These are phyloP conservation scores for Microlaimidae sp. DNA, from an alignment of 2,888 invertebrate species.

Conservation along the genomic window DNA sequence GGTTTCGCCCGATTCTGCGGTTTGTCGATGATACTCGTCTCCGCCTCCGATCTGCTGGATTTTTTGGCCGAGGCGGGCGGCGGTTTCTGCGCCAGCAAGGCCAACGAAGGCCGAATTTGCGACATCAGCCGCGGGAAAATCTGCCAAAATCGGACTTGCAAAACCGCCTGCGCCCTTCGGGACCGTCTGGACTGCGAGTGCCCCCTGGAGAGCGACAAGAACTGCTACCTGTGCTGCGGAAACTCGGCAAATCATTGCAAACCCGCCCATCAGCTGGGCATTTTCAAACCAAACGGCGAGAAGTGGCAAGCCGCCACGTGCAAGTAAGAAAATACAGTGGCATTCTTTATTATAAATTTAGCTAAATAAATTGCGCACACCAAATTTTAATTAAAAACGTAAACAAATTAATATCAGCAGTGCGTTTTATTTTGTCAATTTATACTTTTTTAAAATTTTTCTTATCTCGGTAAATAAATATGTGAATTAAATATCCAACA, in stretches of 20 bases:
- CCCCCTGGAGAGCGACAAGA: slow-evolving; percentile 32
- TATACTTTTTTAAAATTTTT: no score
- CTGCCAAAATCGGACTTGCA: background rate
- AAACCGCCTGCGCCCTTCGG: slow-evolving; percentile 23
- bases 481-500: no score
- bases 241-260: slow-evolving; percentile 25
- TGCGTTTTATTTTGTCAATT: no score
- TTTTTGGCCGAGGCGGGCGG: no score
- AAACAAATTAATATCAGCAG: no score
- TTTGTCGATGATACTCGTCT: no score
- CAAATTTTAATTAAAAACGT: no score
- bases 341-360: no score
- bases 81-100: background rate
- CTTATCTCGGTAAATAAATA: no score
- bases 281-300: slow-evolving; percentile 31
- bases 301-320: slow-evolving; percentile 34
- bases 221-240: slow-evolving; percentile 35
- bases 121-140: slow-evolving; percentile 4
- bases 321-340: slow-evolving; percentile 26
- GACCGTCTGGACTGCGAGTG: slow-evolving; percentile 32
- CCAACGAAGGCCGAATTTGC: background rate
- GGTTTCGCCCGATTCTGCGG: no score
- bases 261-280: slow-evolving; percentile 24
- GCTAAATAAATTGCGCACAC: no score
- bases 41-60: no score